Conservation (phyloP, 2,797 vertebrate species). For the Brachyalestes nurse region DNA sequence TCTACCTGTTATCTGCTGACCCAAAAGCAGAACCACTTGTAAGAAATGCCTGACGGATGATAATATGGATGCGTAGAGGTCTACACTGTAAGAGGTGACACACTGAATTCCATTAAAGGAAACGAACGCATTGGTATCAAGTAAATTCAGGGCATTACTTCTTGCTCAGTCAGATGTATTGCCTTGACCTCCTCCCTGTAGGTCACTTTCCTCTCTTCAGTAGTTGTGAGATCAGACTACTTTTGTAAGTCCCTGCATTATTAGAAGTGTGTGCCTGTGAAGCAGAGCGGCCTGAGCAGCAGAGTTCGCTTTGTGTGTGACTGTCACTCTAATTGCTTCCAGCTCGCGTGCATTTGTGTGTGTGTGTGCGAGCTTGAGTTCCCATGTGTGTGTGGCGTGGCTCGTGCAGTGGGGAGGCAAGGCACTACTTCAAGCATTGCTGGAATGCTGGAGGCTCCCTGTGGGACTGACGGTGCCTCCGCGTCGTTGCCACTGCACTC, state of each 20-base stretch:
- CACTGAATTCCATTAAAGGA: not conserved
- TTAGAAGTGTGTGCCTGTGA: not conserved
- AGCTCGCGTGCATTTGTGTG: not conserved
- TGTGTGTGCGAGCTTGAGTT: too few relatives aligned
- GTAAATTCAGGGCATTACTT: too few relatives aligned
- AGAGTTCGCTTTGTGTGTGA: constrained; percentile 23
- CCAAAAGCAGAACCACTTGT: too few relatives aligned
- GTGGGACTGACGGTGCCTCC: constrained; percentile 29
- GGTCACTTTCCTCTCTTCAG: not conserved
- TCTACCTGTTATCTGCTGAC: too few relatives aligned
- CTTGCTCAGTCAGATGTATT: not conserved
- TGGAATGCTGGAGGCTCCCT: constrained; percentile 66
- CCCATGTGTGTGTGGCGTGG: constrained; percentile 33
- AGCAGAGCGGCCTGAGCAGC: not conserved
- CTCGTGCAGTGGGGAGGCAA: constrained; percentile 64
- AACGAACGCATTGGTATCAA: too few relatives aligned
- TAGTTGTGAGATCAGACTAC: not conserved
- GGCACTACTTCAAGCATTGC: constrained; percentile 74
- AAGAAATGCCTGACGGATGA: too few relatives aligned
- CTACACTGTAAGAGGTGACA: not conserved
- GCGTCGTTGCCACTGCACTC: constrained; percentile 61
- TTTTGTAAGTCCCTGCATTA: not conserved
- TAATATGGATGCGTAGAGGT: too few relatives aligned
- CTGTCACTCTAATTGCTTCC: constrained; percentile 33
- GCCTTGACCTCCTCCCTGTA: not conserved